phyloP scores from a whole-genome alignment of 2,888 invertebrate species.

The Macropis europaea region DNA sequence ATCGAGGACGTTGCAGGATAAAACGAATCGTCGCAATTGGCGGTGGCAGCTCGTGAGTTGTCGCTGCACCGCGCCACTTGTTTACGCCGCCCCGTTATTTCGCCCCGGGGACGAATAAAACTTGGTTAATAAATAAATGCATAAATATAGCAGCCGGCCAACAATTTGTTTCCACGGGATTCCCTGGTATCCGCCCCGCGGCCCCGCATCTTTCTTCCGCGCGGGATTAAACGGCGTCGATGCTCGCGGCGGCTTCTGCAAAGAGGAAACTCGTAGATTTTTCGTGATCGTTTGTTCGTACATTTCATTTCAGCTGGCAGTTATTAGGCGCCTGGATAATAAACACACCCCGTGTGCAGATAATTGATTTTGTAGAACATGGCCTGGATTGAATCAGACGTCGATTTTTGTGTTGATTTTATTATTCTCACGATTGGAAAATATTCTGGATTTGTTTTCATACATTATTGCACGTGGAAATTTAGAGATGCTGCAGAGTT shows the following conservation, averaged over 20 bases:
- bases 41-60: conserved; percentile 62
- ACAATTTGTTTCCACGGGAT: conserved; percentile 47
- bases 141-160: conserved; percentile 49
- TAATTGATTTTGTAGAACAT: no score
- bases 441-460: no score
- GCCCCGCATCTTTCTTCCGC: conserved; percentile 8
- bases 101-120: conserved; percentile 56
- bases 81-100: conserved; percentile 55
- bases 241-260: neutral
- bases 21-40: conserved; percentile 65
- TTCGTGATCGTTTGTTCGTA: no score
- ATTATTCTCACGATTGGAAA: no score
- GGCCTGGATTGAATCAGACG: no score
- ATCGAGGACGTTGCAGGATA: conserved; percentile 62
- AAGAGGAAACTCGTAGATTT: neutral
- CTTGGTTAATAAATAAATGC: conserved; percentile 64
- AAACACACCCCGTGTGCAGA: no score
- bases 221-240: conserved; percentile 8
- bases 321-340: no score
- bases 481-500: no score
- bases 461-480: no score
- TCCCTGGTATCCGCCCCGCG: conserved; percentile 25
- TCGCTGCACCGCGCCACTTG: conserved; percentile 54
- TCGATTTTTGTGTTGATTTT: no score
- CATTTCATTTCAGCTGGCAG: no score